Conservation (phyloP, 2,888 invertebrate species). For the Holacanthella duospinosa region DNA sequence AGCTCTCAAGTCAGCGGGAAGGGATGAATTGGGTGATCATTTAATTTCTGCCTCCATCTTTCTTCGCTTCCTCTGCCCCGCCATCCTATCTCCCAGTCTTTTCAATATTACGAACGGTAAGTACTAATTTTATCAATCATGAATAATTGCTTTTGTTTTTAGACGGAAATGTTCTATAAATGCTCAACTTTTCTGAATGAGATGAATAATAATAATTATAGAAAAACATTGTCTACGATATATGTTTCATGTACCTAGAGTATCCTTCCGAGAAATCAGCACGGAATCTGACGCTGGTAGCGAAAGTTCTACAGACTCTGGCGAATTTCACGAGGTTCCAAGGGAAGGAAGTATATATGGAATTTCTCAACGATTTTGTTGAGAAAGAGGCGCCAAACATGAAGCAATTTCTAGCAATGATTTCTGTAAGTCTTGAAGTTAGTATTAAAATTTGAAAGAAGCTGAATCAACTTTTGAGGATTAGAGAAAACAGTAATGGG, state of each 20-base stretch:
- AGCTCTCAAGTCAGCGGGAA: conserved; percentile 60
- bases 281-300: conserved; percentile 81
- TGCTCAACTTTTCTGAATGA: too few relatives aligned
- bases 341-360: conserved; percentile 93
- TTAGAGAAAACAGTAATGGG: too few relatives aligned
- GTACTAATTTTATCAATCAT: too few relatives aligned
- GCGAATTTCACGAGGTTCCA: conserved; percentile 92
- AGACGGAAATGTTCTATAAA: too few relatives aligned
- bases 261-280: conserved; percentile 83
- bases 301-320: conserved; percentile 86
- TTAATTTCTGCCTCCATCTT: conserved; percentile 90
- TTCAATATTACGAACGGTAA: conserved; percentile 81
- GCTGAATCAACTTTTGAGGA: too few relatives aligned
- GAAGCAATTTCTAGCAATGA: conserved; percentile 71
- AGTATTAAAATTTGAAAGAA: too few relatives aligned
- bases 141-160: too few relatives aligned
- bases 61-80: conserved; percentile 86
- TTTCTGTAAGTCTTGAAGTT: conserved; percentile 60
- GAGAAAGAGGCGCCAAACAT: conserved; percentile 74
- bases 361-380: conserved; percentile 83
- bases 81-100: conserved; percentile 82
- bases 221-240: too few relatives aligned
- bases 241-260: conserved; percentile 50
- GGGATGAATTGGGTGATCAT: conserved; percentile 81
- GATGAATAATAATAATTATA: too few relatives aligned